These are phyloP conservation scores for Sebastes nivosus DNA, from an alignment of 2,797 vertebrate species.

Conservation along the genomic window DNA sequence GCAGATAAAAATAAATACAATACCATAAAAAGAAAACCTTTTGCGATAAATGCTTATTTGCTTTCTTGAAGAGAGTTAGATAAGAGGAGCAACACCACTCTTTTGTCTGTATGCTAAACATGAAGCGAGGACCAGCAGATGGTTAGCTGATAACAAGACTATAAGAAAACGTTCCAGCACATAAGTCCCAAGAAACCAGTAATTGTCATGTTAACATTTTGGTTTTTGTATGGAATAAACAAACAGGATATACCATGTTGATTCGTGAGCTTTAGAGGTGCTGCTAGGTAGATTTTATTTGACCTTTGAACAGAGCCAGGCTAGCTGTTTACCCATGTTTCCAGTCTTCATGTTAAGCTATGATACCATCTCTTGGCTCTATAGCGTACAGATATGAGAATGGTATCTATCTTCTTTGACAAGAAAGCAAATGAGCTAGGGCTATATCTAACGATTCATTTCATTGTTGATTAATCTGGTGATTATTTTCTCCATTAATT, in stretches of 20 bases:
- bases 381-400: background rate
- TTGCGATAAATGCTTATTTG: background rate
- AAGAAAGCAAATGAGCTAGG: background rate
- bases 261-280: background rate
- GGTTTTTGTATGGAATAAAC: background rate
- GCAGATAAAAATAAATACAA: background rate
- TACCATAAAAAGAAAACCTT: background rate
- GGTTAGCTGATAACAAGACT: background rate
- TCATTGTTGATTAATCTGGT: too few relatives aligned
- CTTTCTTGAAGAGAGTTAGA: too few relatives aligned
- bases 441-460: fast-evolving
- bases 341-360: background rate
- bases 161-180: background rate
- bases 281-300: background rate
- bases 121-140: background rate
- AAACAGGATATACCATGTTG: too few relatives aligned
- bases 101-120: background rate
- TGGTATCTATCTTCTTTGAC: background rate
- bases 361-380: background rate
- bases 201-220: background rate
- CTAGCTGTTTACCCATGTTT: background rate
- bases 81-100: background rate
- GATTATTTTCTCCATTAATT: too few relatives aligned
- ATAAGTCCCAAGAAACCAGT: fast-evolving
- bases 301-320: background rate